Percentiles rank a stretch among this genome's conserved stretches.
Evolutionary conservation across 2,888 invertebrate genomes (phyloP).

Genomic region (Marronus borbonicus): DNA sequence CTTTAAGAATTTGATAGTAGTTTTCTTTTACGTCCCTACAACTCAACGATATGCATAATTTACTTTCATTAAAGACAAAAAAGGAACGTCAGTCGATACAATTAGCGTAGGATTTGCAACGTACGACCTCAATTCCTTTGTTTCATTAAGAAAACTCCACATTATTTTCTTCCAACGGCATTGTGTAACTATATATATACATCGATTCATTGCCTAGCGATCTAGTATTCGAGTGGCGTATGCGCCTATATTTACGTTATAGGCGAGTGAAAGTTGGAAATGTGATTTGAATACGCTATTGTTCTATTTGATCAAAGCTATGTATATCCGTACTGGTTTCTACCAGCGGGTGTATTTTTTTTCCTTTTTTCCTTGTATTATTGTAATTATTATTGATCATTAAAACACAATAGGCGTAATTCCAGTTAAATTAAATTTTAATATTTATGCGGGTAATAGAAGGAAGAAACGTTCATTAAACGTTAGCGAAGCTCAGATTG

Average conservation of each 20-base stretch:
- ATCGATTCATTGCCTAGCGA: background rate
- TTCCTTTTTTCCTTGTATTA: too few species aligned
- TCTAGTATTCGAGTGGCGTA: slow-evolving; percentile 1
- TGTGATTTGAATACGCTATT: slow-evolving; percentile 14
- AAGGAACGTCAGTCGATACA: background rate
- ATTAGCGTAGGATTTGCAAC: background rate
- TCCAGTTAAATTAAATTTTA: too few species aligned
- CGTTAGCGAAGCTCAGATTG: background rate
- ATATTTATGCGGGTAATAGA: too few species aligned
- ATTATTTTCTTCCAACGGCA: slow-evolving; percentile 6
- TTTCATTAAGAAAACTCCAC: background rate
- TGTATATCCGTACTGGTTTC: background rate
- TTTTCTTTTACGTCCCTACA: too few species aligned
- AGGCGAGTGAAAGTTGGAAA: slow-evolving; percentile 14
- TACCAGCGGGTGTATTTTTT: background rate
- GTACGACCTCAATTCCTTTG: slow-evolving; percentile 3
- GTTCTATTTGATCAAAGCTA: background rate
- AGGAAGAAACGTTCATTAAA: too few species aligned
- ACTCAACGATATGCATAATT: too few species aligned
- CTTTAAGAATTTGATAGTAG: too few species aligned
- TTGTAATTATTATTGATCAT: too few species aligned
- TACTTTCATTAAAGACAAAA: too few species aligned
- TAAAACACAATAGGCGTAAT: too few species aligned
- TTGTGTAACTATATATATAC: background rate
- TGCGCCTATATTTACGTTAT: background rate